phyloP scores from a whole-genome alignment of 2,888 invertebrate species.

The Drosophila austrosaltans region DNA sequence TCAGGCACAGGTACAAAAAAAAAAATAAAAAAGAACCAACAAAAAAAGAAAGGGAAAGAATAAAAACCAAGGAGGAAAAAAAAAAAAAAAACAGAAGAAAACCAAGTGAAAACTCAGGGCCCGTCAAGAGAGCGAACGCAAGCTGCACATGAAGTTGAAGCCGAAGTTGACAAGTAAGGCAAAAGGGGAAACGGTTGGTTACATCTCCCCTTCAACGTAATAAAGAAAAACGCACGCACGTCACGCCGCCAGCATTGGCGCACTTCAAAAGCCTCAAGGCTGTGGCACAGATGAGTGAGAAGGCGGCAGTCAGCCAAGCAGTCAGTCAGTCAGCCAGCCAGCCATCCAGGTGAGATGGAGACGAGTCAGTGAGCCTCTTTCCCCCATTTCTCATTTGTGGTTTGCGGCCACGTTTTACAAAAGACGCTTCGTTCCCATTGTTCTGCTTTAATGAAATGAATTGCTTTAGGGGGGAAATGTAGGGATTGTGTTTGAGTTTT shows the following conservation, averaged over 20 bases:
- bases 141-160: conserved; percentile 49
- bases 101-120: conserved; percentile 28
- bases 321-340: conserved; percentile 6
- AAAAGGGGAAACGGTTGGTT: conserved; percentile 9
- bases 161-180: conserved; percentile 21
- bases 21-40: conserved; percentile 36
- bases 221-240: conserved; percentile 76
- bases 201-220: conserved; percentile 53
- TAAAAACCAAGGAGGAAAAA: not conserved
- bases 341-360: conserved; percentile 10
- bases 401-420: conserved; percentile 59
- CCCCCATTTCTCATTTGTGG: conserved; percentile 46
- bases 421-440: conserved; percentile 63
- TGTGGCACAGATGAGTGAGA: conserved; percentile 46
- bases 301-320: conserved; percentile 13
- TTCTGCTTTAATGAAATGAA: conserved; percentile 75
- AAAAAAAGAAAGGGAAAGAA: conserved; percentile 26
- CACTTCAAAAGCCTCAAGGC: conserved; percentile 67
- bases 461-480: conserved; percentile 59
- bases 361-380: conserved; percentile 23
- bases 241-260: conserved; percentile 71
- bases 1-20: conserved; percentile 29
- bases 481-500: conserved; percentile 33
- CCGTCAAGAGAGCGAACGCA: conserved; percentile 14
- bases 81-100: conserved; percentile 18